phyloP scores from a whole-genome alignment of 2,888 invertebrate species.

The Caenorhabditis sinica region DNA sequence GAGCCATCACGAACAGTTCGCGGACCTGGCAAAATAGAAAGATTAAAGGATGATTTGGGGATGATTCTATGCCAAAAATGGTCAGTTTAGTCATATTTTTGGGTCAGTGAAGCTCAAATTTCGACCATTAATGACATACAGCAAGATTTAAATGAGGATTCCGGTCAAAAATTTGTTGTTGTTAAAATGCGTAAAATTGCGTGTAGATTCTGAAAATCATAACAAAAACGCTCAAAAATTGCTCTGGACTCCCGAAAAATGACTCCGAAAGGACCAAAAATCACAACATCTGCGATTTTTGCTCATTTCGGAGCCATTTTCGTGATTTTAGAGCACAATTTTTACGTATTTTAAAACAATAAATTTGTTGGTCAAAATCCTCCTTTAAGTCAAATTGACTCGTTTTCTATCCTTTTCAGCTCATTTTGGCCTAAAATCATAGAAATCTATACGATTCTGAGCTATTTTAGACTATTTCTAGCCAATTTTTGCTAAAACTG shows the following conservation, averaged over 20 bases:
- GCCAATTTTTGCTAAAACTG: not conserved
- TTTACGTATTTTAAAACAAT: not conserved
- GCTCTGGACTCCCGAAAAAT: no score
- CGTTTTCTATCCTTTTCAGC: no score
- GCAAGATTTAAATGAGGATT: no score
- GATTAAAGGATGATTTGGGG: not conserved
- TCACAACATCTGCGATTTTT: not conserved
- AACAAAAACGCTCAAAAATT: no score
- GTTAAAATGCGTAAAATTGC: no score
- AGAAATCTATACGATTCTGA: not conserved
- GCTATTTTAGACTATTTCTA: not conserved
- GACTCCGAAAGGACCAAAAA: no score
- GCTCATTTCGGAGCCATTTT: not conserved
- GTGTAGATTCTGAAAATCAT: no score
- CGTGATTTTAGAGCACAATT: not conserved
- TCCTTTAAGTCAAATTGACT: no score
- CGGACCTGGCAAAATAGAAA: slow-evolving; percentile 85
- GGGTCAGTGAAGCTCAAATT: not conserved
- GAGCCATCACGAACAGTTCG: slow-evolving; percentile 99
- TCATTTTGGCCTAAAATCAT: not conserved
- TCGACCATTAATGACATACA: no score
- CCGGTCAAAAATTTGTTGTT: no score
- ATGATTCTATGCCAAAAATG: not conserved
- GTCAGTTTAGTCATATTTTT: not conserved
- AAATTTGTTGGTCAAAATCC: not conserved